Conservation (phyloP, 1,140 invertebrate species). For the Rhagoletis pomonella region DNA sequence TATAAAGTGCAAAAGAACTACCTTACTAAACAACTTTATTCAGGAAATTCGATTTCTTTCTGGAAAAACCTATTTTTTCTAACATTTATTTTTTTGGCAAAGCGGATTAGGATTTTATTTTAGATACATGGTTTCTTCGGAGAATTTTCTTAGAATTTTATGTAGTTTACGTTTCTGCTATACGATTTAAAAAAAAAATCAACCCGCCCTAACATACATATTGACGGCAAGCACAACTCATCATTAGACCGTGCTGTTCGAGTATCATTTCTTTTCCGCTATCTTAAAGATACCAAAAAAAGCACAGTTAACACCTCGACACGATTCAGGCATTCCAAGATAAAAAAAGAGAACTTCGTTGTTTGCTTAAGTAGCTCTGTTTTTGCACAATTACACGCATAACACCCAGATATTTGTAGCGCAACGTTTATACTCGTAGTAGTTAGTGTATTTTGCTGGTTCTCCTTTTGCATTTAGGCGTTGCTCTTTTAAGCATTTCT, state of each 20-base stretch:
- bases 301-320: neutral
- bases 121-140: too few relatives aligned
- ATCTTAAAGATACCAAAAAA: neutral
- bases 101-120: too few relatives aligned
- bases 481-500: neutral
- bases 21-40: too few relatives aligned
- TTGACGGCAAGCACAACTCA: neutral
- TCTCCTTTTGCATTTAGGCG: neutral
- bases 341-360: neutral
- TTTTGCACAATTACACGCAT: neutral
- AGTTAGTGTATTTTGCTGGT: neutral
- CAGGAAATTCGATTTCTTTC: too few relatives aligned
- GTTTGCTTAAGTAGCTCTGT: neutral
- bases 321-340: constrained; percentile 10
- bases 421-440: too few relatives aligned
- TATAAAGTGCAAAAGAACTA: too few relatives aligned
- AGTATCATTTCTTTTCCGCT: neutral
- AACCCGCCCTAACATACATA: neutral
- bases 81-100: too few relatives aligned
- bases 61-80: too few relatives aligned
- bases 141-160: too few relatives aligned
- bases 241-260: neutral
- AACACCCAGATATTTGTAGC: too few relatives aligned
- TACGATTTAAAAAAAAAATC: too few relatives aligned
- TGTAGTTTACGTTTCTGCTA: too few relatives aligned